Base-by-base conservation (phyloP, 2,113 vertebrate species). In the Melozone crissalis region DNA sequence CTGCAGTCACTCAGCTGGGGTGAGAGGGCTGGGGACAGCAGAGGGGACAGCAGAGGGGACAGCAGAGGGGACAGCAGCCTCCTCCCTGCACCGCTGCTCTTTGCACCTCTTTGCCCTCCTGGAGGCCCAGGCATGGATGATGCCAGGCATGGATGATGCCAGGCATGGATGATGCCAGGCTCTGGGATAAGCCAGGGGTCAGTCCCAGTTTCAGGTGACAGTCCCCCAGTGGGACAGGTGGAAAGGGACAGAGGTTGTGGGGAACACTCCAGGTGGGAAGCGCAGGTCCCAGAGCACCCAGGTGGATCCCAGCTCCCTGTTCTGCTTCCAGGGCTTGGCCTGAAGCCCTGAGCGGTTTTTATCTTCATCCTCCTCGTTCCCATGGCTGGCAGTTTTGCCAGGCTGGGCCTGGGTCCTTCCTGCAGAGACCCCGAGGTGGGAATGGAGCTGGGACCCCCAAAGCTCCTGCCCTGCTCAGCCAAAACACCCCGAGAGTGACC, bases 31-130 rank as follows among this genome's bases (percentile, higher is more conserved):
- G 67, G 85, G 55, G 49, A 43, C 67, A 57, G 57, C 59, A n/a
- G 5, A 22, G 49, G 68, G 39, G 39, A 39, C 55, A 44, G 81
- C 61, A 30, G 37, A 39, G 3, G 55, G 2, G 69, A 59, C 55
- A 44, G 81, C 61, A 30, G 37, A 39, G 3, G 55, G 1, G 69
- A 55, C 11, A 51, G 59, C n/a, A 76, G 35, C 51, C 39, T 44
- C 77, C 57, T 44, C 13, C 43, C 59, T 69, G 49, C 1, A 0
- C 35, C 2, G 0, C 28, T 67, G 72, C 2, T 23, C 21, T 49
- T 54, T 11, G 39, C 19, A 5, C 7, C 18, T 31, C 75, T 26
- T 2, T 68, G 66, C 55, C 37, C 24, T 54, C 18, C 11, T 1
- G 0, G 16, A 46, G 30, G 49, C 35, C 46, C 33, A 21, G 49